Evolutionary conservation across 37 sponge, comb jelly and placozoan species (phyloP).

Genomic region (Petrosia ficiformis): DNA sequence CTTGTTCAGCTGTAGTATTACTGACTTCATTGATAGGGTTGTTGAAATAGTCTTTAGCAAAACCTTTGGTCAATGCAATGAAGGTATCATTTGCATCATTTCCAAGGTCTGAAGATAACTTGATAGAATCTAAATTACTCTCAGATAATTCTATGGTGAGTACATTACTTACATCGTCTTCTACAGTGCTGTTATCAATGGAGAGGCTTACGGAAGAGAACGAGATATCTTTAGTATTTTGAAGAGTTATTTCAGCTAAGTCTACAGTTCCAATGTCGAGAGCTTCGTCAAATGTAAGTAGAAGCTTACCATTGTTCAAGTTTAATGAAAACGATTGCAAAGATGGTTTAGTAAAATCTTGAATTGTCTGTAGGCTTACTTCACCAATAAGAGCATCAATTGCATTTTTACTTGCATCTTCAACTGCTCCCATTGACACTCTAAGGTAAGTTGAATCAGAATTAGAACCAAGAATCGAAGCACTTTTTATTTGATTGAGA

Average conservation of each 20-base stretch:
- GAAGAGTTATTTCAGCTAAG: constrained; percentile 37
- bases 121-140: constrained; percentile 68
- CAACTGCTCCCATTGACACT: constrained; percentile 45
- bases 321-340: constrained; percentile 53
- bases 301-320: constrained; percentile 39
- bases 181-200: constrained; percentile 31
- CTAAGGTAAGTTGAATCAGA: constrained; percentile 39
- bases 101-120: constrained; percentile 25
- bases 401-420: constrained; percentile 31
- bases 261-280: constrained; percentile 49
- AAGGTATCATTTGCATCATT: constrained; percentile 33
- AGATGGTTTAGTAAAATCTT: constrained; percentile 62
- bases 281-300: constrained; percentile 73
- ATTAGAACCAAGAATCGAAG: constrained; percentile 9
- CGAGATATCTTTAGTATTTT: constrained; percentile 2
- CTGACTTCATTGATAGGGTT: constrained; percentile 24
- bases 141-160: constrained; percentile 46
- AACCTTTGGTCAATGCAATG: constrained; percentile 16
- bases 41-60: constrained; percentile 60
- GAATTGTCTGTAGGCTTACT: constrained; percentile 27
- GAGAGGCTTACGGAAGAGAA: constrained; percentile 5
- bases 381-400: constrained; percentile 28
- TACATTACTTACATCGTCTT: constrained; percentile 18
- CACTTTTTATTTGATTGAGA: constrained; percentile 66
- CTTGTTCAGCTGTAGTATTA: constrained; percentile 14